Conservation (phyloP, 2,797 vertebrate species). For the Ptychadena robeensis region DNA sequence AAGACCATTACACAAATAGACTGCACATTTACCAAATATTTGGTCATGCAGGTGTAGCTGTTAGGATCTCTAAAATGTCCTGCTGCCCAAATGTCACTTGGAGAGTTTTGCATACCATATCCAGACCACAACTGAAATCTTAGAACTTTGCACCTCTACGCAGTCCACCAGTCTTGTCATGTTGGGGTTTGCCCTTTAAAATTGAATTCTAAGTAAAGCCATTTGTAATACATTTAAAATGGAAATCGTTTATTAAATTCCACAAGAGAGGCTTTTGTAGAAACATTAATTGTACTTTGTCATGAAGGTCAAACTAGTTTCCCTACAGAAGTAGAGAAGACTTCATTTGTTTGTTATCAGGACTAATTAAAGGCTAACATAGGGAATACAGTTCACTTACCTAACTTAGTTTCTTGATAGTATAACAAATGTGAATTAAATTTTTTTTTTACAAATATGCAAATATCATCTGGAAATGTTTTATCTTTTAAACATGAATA, state of each 20-base stretch:
- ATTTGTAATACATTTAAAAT: not conserved
- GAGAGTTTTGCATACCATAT: no score
- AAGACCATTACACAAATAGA: no score
- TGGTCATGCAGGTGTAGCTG: no score
- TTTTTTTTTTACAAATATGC: not conserved
- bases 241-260: not conserved
- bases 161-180: not conserved
- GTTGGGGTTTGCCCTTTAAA: not conserved
- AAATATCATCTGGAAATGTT: not conserved
- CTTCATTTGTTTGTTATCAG: constrained; percentile 15
- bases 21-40: no score
- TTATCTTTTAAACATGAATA: not conserved
- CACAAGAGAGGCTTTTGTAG: not conserved
- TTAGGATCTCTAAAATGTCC: no score
- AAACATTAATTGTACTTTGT: not conserved
- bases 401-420: constrained; percentile 13
- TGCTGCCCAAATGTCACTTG: no score
- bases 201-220: not conserved
- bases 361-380: constrained; percentile 29
- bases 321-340: constrained; percentile 2
- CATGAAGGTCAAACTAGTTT: constrained; percentile 10
- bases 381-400: constrained; percentile 26
- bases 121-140: not conserved
- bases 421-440: constrained; percentile 25
- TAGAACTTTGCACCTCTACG: not conserved